phyloP scores from a whole-genome alignment of 2,888 invertebrate species.

The Strigamia crassipes region DNA sequence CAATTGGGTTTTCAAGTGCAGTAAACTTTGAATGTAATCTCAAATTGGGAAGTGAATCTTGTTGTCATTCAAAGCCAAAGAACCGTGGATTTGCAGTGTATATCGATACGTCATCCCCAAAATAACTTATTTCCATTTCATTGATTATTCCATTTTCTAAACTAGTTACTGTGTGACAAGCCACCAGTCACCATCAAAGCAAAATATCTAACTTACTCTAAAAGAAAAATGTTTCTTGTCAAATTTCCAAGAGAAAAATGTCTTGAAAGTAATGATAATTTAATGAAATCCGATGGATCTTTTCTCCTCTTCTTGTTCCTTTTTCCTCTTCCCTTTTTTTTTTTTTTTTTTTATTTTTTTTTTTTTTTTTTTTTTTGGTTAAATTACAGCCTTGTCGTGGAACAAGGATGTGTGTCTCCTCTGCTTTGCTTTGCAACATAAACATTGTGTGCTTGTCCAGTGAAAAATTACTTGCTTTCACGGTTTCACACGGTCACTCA shows the following conservation, averaged over 20 bases:
- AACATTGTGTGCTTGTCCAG: constrained; percentile 28
- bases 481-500: neutral
- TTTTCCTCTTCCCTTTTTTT: neutral
- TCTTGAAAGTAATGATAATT: no score
- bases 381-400: neutral
- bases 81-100: neutral
- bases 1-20: constrained; percentile 20
- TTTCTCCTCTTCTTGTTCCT: neutral
- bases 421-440: neutral
- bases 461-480: constrained; percentile 3
- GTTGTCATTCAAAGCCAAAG: constrained; percentile 15
- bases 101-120: neutral
- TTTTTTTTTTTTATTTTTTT: no score
- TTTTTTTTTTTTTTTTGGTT: neutral
- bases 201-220: no score
- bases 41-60: constrained; percentile 13
- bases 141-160: neutral
- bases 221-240: no score
- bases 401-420: neutral
- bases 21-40: constrained; percentile 34
- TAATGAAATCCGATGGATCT: no score
- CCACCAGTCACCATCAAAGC: no score
- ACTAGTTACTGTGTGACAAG: no score
- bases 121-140: neutral
- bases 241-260: no score